phyloP scores from a whole-genome alignment of 1,140 invertebrate genomes.

The Ips nitidus region DNA sequence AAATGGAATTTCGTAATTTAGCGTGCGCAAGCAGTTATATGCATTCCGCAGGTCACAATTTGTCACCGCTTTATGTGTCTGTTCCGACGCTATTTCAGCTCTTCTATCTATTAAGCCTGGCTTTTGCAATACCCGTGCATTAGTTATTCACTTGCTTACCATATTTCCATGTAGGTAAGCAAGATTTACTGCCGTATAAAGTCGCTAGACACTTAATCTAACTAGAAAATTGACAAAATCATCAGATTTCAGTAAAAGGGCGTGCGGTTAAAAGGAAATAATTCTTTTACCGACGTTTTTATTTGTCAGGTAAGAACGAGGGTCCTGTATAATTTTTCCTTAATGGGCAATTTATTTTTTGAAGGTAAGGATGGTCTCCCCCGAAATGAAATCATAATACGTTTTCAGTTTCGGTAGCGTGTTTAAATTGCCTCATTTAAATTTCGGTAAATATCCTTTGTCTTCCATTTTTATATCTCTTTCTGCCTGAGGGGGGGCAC shows the following conservation, averaged over 20 bases:
- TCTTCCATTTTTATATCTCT: constrained; percentile 28
- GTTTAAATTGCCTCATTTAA: constrained; percentile 33
- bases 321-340: constrained; percentile 24
- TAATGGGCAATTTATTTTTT: constrained; percentile 33
- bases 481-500: background rate
- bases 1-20: no score
- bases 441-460: constrained; percentile 32
- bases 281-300: constrained; percentile 21
- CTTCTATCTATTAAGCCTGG: no score
- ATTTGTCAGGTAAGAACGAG: constrained; percentile 24
- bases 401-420: constrained; percentile 11
- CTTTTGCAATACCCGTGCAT: no score
- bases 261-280: background rate
- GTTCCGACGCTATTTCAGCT: no score
- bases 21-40: no score
- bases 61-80: no score
- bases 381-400: constrained; percentile 32
- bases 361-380: constrained; percentile 6
- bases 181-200: no score
- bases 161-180: no score
- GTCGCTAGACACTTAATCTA: no score
- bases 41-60: no score
- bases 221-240: no score
- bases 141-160: no score
- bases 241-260: background rate